A percentile compares a stretch with the other conserved stretches of the same genome.
These are phyloP conservation scores for Craniophora ligustri DNA, from an alignment of 2,888 invertebrate genomes.

Conservation along the genomic window DNA sequence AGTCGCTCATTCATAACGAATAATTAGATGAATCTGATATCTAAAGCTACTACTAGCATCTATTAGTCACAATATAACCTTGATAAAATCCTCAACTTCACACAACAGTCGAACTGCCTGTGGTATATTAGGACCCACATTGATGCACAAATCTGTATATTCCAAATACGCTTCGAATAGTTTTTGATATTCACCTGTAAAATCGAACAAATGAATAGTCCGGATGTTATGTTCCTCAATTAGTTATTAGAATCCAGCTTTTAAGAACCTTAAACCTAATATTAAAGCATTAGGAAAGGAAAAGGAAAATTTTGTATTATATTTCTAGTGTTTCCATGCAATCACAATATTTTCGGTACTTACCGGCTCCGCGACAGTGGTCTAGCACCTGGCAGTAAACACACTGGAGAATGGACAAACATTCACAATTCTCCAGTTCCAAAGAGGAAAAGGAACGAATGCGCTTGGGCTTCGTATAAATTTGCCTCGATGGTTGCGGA, in stretches of 20 bases:
- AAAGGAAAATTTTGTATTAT: too few relatives aligned
- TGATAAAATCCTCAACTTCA: slow-evolving; percentile 81
- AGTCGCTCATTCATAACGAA: too few relatives aligned
- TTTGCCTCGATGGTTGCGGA: slow-evolving; percentile 21
- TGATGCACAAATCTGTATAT: slow-evolving; percentile 88
- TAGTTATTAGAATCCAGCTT: too few relatives aligned
- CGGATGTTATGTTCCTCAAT: too few relatives aligned
- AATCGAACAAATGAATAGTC: not conserved
- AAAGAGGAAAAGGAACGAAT: slow-evolving; percentile 82
- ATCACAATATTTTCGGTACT: slow-evolving; percentile 11
- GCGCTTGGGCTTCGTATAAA: slow-evolving; percentile 53
- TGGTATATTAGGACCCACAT: slow-evolving; percentile 83
- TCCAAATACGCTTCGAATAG: slow-evolving; percentile 88
- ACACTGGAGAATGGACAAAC: slow-evolving; percentile 86
- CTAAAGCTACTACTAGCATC: not conserved
- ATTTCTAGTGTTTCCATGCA: too few relatives aligned
- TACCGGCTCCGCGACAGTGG: slow-evolving; percentile 90
- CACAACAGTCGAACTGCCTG: slow-evolving; percentile 86
- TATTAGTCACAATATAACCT: slow-evolving; percentile 56
- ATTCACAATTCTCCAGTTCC: slow-evolving; percentile 88
- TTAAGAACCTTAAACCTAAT: too few relatives aligned
- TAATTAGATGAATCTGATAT: too few relatives aligned
- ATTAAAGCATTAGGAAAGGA: too few relatives aligned
- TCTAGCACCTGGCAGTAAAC: slow-evolving; percentile 89
- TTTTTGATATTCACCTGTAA: slow-evolving; percentile 80